phyloP scores from a whole-genome alignment of 2,797 vertebrate genomes.

The Thamnophis elegans region DNA sequence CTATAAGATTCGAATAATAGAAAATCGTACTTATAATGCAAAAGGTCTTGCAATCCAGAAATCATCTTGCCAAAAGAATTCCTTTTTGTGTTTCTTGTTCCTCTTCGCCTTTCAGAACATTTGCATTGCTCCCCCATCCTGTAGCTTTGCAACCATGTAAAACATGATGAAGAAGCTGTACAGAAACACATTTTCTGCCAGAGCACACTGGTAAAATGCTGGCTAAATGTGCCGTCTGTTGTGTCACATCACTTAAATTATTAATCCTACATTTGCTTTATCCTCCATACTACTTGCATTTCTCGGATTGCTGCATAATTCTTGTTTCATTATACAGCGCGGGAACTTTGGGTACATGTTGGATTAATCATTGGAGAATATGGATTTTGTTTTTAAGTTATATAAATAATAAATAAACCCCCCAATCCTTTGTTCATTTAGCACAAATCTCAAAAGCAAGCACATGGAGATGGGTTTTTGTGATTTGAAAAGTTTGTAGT shows the following conservation, averaged over 20 bases:
- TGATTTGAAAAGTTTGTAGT: too few species aligned
- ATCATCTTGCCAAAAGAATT: not conserved
- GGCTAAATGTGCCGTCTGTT: not conserved
- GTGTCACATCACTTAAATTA: constrained; percentile 18
- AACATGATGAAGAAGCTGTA: constrained; percentile 15
- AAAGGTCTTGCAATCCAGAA: not conserved
- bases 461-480: not conserved
- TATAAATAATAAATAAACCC: constrained; percentile 37
- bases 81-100: not conserved
- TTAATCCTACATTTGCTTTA: constrained; percentile 36
- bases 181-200: constrained; percentile 28
- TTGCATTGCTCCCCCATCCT: not conserved
- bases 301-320: constrained; percentile 46
- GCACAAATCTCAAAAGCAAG: not conserved
- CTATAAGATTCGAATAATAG: fast-evolving
- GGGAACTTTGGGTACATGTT: constrained; percentile 37
- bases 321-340: constrained; percentile 13
- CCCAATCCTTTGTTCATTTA: not conserved
- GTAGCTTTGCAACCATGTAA: constrained; percentile 15
- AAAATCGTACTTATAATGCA: not conserved
- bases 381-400: constrained; percentile 47
- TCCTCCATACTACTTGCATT: not conserved
- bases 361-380: constrained; percentile 28
- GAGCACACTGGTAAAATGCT: not conserved
- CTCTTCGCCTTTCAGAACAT: not conserved